Percentiles rank a stretch among this genome's conserved stretches.
Conservation (phyloP, 2,113 vertebrate genomes). For the Colaptes auratus region DNA sequence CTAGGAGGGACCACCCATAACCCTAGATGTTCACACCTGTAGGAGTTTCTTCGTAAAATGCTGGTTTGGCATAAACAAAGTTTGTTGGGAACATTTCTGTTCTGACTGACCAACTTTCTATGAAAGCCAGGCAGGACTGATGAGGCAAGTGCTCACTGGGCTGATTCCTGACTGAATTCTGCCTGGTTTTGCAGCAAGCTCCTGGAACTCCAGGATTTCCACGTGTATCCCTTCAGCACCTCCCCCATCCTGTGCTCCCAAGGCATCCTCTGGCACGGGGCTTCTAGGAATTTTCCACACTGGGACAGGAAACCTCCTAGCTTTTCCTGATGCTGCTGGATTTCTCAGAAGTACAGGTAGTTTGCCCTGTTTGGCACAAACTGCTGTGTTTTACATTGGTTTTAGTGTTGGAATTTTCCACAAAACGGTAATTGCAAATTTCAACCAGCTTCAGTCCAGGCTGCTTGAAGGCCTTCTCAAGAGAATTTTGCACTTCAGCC, state of each 20-base stretch:
- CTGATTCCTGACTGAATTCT: not conserved
- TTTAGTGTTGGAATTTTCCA: conserved; percentile 6
- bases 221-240: not conserved
- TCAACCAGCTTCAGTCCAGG: not conserved
- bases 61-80: not conserved
- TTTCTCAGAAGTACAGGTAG: not conserved
- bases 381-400: not conserved
- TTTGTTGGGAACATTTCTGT: not conserved
- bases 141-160: not conserved
- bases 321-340: not conserved
- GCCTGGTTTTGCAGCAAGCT: not conserved
- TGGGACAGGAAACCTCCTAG: not conserved
- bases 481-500: not conserved
- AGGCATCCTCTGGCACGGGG: not conserved
- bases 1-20: not conserved
- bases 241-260: not conserved
- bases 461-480: not conserved
- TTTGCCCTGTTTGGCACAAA: not conserved
- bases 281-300: not conserved
- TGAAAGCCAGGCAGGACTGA: not conserved
- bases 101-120: not conserved
- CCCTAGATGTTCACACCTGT: not conserved
- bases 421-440: not conserved
- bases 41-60: not conserved
- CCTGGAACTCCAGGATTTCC: not conserved